These are phyloP conservation scores for Taeniopygia guttata DNA, from an alignment of 2,797 vertebrate genomes.

Conservation along the genomic window DNA sequence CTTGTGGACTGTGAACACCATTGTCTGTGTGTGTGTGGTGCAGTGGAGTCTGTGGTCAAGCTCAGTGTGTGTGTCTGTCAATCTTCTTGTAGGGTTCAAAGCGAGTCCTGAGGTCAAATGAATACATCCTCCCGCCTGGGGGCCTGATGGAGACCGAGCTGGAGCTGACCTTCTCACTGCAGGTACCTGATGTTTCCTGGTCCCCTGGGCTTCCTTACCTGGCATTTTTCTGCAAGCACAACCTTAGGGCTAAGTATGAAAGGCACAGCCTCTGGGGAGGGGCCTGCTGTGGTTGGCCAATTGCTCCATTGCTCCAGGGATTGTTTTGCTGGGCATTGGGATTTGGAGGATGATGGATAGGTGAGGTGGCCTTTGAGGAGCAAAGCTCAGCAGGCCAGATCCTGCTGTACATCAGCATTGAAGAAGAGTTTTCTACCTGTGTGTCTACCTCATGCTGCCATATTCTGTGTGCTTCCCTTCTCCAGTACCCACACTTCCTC, in stretches of 20 bases:
- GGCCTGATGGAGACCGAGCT: constrained; percentile 92
- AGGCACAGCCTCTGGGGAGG: background rate
- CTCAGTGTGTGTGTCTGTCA: background rate
- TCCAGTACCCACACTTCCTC: constrained; percentile 90
- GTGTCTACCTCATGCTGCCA: background rate
- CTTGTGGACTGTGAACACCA: background rate
- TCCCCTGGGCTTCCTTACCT: background rate
- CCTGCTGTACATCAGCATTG: background rate
- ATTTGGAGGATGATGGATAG: background rate
- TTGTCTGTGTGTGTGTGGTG: background rate
- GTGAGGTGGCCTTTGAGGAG: background rate
- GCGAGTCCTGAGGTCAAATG: constrained; percentile 88
- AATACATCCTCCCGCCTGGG: constrained; percentile 85
- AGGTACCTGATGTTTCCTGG: constrained; percentile 71
- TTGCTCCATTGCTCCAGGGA: background rate
- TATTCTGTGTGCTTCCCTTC: background rate
- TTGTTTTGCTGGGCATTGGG: background rate
- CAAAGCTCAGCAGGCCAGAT: background rate
- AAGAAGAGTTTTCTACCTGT: background rate
- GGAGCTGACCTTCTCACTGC: constrained; percentile 90
- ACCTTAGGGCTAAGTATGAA: background rate
- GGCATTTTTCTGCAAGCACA: background rate
- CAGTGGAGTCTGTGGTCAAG: background rate
- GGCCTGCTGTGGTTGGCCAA: background rate
- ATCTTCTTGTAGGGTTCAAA: constrained; percentile 82